Conservation (phyloP, 2,888 invertebrate species). For the Drosophila nr. perissopoda region DNA sequence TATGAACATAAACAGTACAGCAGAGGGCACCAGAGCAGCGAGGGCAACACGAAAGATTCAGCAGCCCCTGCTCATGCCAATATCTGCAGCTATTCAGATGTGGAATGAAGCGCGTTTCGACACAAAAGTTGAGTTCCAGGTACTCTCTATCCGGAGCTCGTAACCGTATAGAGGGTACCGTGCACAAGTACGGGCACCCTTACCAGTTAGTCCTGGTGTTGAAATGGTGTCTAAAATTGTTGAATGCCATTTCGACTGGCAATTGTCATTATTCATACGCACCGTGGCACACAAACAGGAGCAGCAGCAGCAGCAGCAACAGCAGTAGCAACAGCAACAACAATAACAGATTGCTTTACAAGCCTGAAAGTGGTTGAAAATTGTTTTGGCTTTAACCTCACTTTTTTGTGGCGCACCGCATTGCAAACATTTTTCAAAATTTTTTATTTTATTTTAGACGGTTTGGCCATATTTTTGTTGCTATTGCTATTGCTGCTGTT, state of each 20-base stretch:
- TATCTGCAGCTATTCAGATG: slow-evolving; percentile 22
- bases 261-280: slow-evolving; percentile 73
- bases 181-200: too few relatives aligned
- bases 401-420: slow-evolving; percentile 6
- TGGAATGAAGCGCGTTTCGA: slow-evolving; percentile 1
- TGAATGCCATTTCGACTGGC: slow-evolving; percentile 53
- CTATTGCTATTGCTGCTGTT: background rate
- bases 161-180: background rate
- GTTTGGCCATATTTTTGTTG: slow-evolving; percentile 11
- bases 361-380: slow-evolving; percentile 51
- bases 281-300: slow-evolving; percentile 50
- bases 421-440: slow-evolving; percentile 31
- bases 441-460: background rate
- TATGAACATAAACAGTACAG: background rate
- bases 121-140: slow-evolving; percentile 19
- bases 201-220: background rate
- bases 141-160: background rate
- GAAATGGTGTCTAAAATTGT: slow-evolving; percentile 34
- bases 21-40: background rate
- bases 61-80: background rate
- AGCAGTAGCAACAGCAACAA: slow-evolving; percentile 19
- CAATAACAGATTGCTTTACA: slow-evolving; percentile 63
- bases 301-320: slow-evolving; percentile 11
- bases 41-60: slow-evolving; percentile 1
- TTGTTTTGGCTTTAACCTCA: slow-evolving; percentile 47